Evolutionary conservation across 2,797 vertebrate species (phyloP), one percentile per base, ranked within the genome.

Genomic region (Otolemur crassicaudatus): DNA sequence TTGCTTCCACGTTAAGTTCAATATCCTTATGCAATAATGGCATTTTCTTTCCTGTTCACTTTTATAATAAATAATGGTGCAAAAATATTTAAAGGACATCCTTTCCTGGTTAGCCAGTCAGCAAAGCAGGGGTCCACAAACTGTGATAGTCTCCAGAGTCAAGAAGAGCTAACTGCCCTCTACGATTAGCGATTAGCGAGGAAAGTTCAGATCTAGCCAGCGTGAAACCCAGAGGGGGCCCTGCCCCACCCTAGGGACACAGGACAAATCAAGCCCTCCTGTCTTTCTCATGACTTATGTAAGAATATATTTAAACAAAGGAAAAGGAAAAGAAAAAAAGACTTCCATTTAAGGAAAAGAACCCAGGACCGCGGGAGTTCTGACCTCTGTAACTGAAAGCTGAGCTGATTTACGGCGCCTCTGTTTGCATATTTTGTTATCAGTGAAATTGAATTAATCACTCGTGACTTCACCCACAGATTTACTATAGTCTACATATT

Each of bases 341-440:
- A 72, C 29, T 90, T 65, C 40, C n/a, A 70, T 84, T 60, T 83
- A 92, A 95, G 92, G 58, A 75, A 79, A 80, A 80, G 13, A 90
- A 69, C 5, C 19, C 20, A 56, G 7, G 27, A 14, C 29, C n/a
- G 22, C n/a, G 22, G 13, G 43, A 79, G 22, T n/a, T 84, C 73
- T 86, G 37, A 13, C 34, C n/a, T 81, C 61, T 22, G 11, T 17
- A 67, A 37, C 19, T 31, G 61, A 96, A 37, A 94, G 67, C 80
- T 37, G 2, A 91, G 25, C 79, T 40, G 53, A 63, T 72, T 88
- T 43, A 67, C 31, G 4, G 8, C 20, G 16, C 23, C 53, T 13
- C 40, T 60, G 14, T 46, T 67, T 69, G 31, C 40, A 43, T 65
- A 46, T 72, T 73, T 89, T 88, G 46, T 88, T 69, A 70, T 40